Evolutionary conservation across 1,140 invertebrate species (phyloP), one percentile per base, ranked within the genome.

Genomic region (Meloidogyne floridensis): DNA sequence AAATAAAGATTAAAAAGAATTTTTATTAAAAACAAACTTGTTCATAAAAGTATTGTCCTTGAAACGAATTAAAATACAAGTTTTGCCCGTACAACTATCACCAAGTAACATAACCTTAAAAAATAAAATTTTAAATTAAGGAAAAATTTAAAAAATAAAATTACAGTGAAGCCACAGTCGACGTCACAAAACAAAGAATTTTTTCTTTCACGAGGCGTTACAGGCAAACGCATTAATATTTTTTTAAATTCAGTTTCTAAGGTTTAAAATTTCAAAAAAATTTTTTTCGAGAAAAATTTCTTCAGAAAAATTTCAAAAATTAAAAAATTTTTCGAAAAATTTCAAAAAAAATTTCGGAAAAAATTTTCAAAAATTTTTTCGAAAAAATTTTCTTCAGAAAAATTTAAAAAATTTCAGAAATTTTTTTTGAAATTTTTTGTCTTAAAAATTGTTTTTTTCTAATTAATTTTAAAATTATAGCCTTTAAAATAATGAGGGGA

Each of bases 51-150:
- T 75, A 43, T 80, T 80, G 59, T 92, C 92, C 86, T 92, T 92
- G 85, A 92, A 92, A 43, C 91, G 88, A 32, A 92, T 91, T 20
- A 92, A 83, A 10, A 92, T 83, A 86, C 92, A 92, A 4, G 92
- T 92, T 86, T 92, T 92, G 2, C 88, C 88, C n/a, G 86, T 87
- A 76, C 90, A 89, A n/a, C 83, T 87, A 76, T 90, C 90, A 8
- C 90, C 88, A 20, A 90, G 80, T 53, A 90, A 77, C 90, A 90
- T 90, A 43, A 90, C 87, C 88, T 90, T n/a, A 83, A 89, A 5
- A 20, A 59, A 47, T n/a, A 42, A 20, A 42, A 32, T n/a, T 11
- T 53, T 9, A 11, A 3, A 13, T 65, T 32, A 47, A 78, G 0
- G 42, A 78, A 6, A n/a, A n/a, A 20, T 6, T 65, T 65, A 65